These are phyloP conservation scores for Heterodera carotae DNA, from an alignment of 1,140 invertebrate species.

Conservation along the genomic window DNA sequence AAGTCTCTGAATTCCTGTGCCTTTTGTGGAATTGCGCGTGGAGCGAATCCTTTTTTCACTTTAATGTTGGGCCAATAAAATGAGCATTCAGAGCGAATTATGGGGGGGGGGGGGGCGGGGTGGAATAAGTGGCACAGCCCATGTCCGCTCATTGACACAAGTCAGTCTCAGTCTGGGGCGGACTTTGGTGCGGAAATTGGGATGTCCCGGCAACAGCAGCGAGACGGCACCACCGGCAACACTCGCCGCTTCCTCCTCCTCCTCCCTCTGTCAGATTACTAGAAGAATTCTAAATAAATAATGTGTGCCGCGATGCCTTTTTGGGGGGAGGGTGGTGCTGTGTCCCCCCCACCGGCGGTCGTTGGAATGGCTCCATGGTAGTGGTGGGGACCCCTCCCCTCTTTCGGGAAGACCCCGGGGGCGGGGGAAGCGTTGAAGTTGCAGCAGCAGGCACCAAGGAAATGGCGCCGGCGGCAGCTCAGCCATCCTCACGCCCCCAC, in stretches of 20 bases:
- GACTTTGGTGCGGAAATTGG: too few species aligned
- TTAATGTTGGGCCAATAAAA: too few species aligned
- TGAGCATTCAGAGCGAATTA: too few species aligned
- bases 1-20: too few species aligned
- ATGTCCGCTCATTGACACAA: neutral
- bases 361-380: neutral
- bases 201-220: conserved; percentile 6
- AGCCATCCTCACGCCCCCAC: neutral
- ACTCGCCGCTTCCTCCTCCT: neutral
- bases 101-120: neutral
- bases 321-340: too few species aligned
- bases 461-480: neutral
- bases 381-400: neutral
- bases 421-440: neutral
- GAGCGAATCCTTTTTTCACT: too few species aligned
- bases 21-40: too few species aligned
- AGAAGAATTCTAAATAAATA: conserved; percentile 9
- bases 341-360: neutral
- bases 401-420: neutral
- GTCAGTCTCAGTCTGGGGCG: too few species aligned
- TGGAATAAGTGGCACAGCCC: neutral
- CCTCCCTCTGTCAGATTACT: too few species aligned
- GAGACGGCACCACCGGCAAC: neutral
- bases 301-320: too few species aligned
- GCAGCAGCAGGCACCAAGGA: too few species aligned